Evolutionary conservation across 1,140 invertebrate genomes (phyloP), one percentile per base, ranked within the genome.

Genomic region (Caenorhabditis remanei): DNA sequence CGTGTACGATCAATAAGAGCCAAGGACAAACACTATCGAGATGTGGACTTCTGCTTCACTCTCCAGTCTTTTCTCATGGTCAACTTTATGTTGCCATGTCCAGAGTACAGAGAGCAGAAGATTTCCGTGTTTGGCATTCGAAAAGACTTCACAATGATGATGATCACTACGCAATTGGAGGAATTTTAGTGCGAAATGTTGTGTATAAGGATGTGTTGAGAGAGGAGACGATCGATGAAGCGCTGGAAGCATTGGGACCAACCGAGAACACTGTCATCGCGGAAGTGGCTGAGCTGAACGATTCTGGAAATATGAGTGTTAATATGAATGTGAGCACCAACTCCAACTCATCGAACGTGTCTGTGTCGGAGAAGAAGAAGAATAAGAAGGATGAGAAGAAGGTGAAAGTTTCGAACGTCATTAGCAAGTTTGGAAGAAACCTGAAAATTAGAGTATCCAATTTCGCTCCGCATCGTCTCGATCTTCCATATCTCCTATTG

Each of bases 1-100:
- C 93, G 24, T 93, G 94, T 92, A 93, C 93, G 41, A 94, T 94
- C 71, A 94, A 94, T 88, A 94, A 95, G 90, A 93, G 93, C 90
- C 93, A 93, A 90, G 91, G 93, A 56, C 93, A 94, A 84, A 92
- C 93, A 90, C 87, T 93, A 79, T 41, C 90, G 88, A 85, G 88
- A 87, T 87, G 89, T 86, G 93, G 88, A 90, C 91, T 91, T 91
- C 91, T 91, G 88, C 93, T 87, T n/a, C 90, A 91, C 90, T 90
- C 89, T 56, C 83, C 89, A 87, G 93, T 92, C 88, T 93, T 94
- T 88, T 92, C 92, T 19, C 92, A 93, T 91, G 93, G 93, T n/a
- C 92, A 93, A 90, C 90, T 93, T 61, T 93, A 94, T 40, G 88
- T 88, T 40, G 88, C 88, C 5, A 46, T 88, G 24, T 88, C 86